These are phyloP conservation scores for Mimumesa dahlbomi DNA, from an alignment of 2,888 invertebrate species.

Conservation along the genomic window DNA sequence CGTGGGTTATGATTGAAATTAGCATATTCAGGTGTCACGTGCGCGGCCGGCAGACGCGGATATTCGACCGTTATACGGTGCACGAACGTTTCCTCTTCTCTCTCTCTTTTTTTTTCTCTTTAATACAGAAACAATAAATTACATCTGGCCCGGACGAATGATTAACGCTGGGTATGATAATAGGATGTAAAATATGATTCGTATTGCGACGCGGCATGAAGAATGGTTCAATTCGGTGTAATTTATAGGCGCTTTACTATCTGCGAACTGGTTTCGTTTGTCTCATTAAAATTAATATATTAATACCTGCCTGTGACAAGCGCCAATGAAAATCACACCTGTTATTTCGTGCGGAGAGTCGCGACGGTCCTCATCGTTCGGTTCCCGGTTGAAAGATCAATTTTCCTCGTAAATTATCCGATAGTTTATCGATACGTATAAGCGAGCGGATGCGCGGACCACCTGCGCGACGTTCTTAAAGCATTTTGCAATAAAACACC, in stretches of 20 bases:
- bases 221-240: conserved; percentile 40
- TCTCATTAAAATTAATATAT: conserved; percentile 14
- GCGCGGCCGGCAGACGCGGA: background rate
- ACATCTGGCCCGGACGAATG: conserved; percentile 22
- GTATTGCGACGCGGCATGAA: conserved; percentile 22
- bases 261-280: conserved; percentile 19
- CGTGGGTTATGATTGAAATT: conserved; percentile 34
- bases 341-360: background rate
- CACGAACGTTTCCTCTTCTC: too few relatives aligned
- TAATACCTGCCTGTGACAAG: too few relatives aligned
- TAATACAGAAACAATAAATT: conserved; percentile 30
- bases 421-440: background rate
- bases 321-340: too few relatives aligned
- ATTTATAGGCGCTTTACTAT: conserved; percentile 8
- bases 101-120: too few relatives aligned
- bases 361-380: background rate
- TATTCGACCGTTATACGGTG: conserved; percentile 18
- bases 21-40: conserved; percentile 13
- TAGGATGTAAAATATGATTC: conserved; percentile 33
- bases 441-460: conserved; percentile 24
- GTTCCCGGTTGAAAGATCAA: background rate
- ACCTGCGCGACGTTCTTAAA: conserved; percentile 60
- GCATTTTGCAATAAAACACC: conserved; percentile 59
- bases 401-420: background rate
- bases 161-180: conserved; percentile 32